phyloP scores from a whole-genome alignment of 2,113 vertebrate genomes.

The Callorhinus ursinus region DNA sequence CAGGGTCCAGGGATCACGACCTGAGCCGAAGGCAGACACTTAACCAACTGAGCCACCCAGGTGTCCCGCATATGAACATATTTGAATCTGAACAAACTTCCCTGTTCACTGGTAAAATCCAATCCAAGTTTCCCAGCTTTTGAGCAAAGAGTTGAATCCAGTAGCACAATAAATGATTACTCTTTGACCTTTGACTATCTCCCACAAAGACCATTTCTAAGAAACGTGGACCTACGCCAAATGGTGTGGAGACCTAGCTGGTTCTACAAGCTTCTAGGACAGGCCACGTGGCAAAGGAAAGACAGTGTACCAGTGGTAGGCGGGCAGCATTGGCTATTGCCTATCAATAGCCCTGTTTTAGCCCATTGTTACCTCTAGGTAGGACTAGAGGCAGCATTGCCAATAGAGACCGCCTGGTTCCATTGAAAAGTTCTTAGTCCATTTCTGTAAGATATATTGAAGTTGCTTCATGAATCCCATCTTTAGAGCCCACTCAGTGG shows the following conservation, averaged over 20 bases:
- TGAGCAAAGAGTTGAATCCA: constrained; percentile 17
- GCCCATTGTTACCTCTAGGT: neutral
- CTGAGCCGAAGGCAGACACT: too few relatives aligned
- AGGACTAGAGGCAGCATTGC: neutral
- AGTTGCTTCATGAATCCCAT: constrained; percentile 58
- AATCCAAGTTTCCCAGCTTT: neutral
- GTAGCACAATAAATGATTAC: neutral
- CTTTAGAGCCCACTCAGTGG: constrained; percentile 48
- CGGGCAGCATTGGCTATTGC: neutral
- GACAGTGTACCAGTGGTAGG: too few relatives aligned
- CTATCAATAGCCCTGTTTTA: neutral
- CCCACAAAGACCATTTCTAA: neutral
- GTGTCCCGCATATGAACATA: neutral
- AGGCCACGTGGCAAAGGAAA: neutral
- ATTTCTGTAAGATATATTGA: neutral
- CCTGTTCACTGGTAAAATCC: neutral
- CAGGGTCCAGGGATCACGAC: too few relatives aligned
- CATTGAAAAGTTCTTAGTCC: neutral
- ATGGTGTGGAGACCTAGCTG: neutral
- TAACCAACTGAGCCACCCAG: too few relatives aligned
- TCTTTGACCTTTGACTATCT: neutral
- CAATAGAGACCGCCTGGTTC: neutral
- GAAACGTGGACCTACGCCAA: neutral
- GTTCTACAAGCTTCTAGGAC: neutral
- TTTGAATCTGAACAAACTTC: constrained; percentile 22